These are phyloP conservation scores for Hozukius guyotensis DNA, from an alignment of 2,797 vertebrate genomes.

Conservation along the genomic window DNA sequence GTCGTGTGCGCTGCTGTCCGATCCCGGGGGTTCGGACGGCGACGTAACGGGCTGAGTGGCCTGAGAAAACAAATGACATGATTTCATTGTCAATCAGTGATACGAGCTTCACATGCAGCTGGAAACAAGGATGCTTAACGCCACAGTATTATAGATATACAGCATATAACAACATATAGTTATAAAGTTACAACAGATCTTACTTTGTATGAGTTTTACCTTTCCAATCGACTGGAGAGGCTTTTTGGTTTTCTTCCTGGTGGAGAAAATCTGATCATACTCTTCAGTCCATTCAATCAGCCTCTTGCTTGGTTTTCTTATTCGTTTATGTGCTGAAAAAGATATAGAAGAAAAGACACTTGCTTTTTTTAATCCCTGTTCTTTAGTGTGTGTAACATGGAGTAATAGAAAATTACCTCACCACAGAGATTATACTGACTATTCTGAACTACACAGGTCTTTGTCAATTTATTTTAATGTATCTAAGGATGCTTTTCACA, in stretches of 20 bases:
- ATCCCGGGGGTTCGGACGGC: conserved; percentile 25
- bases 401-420: not conserved
- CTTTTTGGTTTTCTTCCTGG: conserved; percentile 93
- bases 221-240: conserved; percentile 81
- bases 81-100: not conserved
- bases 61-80: conserved; percentile 25
- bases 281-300: conserved; percentile 96
- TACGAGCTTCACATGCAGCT: not conserved
- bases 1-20: conserved; percentile 49
- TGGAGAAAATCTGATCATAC: conserved; percentile 92
- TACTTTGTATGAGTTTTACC: conserved; percentile 68
- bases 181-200: conserved; percentile 30
- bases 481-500: too few species aligned
- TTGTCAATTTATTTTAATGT: too few species aligned
- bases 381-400: not conserved
- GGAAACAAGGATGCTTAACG: not conserved
- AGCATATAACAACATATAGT: not conserved
- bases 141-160: not conserved
- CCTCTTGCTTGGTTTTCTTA: conserved; percentile 96
- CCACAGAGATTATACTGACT: not conserved
- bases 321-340: conserved; percentile 87
- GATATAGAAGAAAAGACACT: not conserved
- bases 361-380: not conserved
- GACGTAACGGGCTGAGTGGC: conserved; percentile 31
- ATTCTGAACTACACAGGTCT: not conserved